Conservation (phyloP, 2,113 vertebrate species). For the Cephalopholis sonnerati region DNA sequence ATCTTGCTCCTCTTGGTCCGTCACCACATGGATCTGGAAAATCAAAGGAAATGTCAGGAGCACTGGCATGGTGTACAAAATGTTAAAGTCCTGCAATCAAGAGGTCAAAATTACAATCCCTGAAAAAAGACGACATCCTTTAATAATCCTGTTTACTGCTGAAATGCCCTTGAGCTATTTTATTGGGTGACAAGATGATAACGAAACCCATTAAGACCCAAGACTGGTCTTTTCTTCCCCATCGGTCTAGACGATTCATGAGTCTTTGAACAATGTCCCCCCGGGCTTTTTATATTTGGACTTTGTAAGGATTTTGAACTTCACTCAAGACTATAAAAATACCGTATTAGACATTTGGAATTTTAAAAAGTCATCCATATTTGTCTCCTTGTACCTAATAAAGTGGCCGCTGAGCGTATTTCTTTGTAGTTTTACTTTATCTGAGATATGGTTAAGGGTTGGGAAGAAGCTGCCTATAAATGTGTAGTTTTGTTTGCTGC, state of each 20-base stretch:
- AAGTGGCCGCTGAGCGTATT: no score
- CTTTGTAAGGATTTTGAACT: no score
- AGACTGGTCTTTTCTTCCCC: no score
- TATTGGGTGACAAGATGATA: no score
- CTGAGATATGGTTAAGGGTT: no score
- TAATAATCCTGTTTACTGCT: background rate
- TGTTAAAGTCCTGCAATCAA: background rate
- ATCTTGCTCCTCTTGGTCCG: slow-evolving; percentile 74
- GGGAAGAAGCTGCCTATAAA: no score
- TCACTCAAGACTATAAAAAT: background rate
- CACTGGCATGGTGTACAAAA: background rate
- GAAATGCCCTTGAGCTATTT: background rate
- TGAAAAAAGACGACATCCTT: background rate
- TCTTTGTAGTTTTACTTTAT: no score
- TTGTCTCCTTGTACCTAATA: no score
- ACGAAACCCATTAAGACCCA: background rate
- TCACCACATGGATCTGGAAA: slow-evolving; percentile 83
- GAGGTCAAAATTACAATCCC: background rate
- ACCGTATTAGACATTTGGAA: background rate
- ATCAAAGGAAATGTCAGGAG: background rate
- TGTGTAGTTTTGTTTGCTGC: no score
- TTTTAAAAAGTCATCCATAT: no score
- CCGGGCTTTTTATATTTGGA: no score
- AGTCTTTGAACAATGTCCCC: background rate
- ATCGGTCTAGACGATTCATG: background rate